Conservation (phyloP, 2,113 vertebrate species). For the Eclectus roratus region DNA sequence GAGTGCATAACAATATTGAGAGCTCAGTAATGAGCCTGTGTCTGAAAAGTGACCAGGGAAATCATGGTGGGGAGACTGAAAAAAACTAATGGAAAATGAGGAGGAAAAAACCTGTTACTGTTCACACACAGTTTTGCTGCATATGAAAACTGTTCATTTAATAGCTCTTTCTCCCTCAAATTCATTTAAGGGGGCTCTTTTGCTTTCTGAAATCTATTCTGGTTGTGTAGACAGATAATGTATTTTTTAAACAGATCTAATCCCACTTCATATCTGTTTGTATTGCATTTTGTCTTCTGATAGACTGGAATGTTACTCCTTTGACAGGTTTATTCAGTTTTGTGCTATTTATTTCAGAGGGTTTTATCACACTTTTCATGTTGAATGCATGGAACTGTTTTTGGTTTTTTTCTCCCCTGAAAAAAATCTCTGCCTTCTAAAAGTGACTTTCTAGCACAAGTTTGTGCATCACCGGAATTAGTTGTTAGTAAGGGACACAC, state of each 20-base stretch:
- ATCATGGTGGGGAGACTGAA: not conserved
- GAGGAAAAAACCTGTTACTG: not conserved
- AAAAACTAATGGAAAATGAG: not conserved
- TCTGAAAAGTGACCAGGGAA: not conserved
- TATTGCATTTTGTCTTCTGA: constrained; percentile 59
- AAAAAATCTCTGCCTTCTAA: constrained; percentile 10
- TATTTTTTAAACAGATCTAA: constrained; percentile 66
- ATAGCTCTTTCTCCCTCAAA: not conserved
- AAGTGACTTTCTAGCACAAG: not conserved
- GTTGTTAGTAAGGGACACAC: not conserved
- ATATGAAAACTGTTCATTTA: not conserved
- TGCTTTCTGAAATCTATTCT: constrained; percentile 48
- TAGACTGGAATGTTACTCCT: constrained; percentile 39
- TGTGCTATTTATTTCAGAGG: constrained; percentile 49
- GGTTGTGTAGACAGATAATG: not conserved
- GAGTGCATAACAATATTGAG: not conserved
- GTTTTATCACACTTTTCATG: constrained; percentile 14
- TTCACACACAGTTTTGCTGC: not conserved
- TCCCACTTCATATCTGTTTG: constrained; percentile 49
- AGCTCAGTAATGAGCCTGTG: not conserved
- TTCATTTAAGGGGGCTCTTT: not conserved
- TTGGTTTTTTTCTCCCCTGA: not conserved
- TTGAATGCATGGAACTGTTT: not conserved
- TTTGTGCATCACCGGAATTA: not conserved
- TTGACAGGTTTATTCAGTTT: constrained; percentile 71